These are phyloP conservation scores for Epizoanthus illoricatus DNA, from an alignment of 92 coral and sea anemone genomes.

Conservation along the genomic window DNA sequence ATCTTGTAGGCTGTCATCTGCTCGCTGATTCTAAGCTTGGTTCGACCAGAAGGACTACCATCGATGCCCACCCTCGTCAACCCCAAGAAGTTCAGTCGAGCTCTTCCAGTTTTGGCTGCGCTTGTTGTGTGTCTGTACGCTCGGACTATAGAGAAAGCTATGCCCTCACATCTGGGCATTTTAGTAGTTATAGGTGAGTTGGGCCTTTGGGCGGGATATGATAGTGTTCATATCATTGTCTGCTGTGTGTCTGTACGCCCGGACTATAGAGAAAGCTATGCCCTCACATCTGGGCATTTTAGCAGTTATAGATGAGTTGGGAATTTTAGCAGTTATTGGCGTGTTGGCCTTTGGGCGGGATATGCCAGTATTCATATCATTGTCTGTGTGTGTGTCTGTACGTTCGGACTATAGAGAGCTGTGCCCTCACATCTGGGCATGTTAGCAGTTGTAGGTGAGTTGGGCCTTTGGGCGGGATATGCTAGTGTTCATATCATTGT, in stretches of 20 bases:
- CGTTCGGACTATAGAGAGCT: constrained; percentile 46
- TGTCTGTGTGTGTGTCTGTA: too few relatives aligned
- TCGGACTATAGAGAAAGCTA: constrained; percentile 59
- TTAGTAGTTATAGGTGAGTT: constrained; percentile 14
- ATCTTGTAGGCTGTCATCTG: constrained; percentile 44
- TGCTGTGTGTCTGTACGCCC: too few relatives aligned
- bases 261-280: too few relatives aligned
- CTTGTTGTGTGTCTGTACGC: constrained; percentile 57
- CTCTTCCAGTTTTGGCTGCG: constrained; percentile 56
- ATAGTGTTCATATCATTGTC: too few relatives aligned
- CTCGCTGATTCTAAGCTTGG: constrained; percentile 56
- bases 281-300: too few relatives aligned
- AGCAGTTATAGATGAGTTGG: too few relatives aligned
- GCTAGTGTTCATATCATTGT: too few relatives aligned
- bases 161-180: constrained; percentile 45
- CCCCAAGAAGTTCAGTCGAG: constrained; percentile 48
- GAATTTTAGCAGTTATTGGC: too few relatives aligned
- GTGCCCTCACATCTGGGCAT: constrained; percentile 9
- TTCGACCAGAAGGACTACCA: constrained; percentile 66
- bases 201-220: too few relatives aligned
- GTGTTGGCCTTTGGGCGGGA: too few relatives aligned
- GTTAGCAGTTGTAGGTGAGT: not conserved
- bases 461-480: too few relatives aligned
- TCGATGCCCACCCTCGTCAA: constrained; percentile 24
- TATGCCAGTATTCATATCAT: too few relatives aligned